Percentiles rank a stretch among this genome's conserved stretches.
These are phyloP conservation scores for Dolichoris vasculosae DNA, from an alignment of 1,140 invertebrate species.

Conservation along the genomic window DNA sequence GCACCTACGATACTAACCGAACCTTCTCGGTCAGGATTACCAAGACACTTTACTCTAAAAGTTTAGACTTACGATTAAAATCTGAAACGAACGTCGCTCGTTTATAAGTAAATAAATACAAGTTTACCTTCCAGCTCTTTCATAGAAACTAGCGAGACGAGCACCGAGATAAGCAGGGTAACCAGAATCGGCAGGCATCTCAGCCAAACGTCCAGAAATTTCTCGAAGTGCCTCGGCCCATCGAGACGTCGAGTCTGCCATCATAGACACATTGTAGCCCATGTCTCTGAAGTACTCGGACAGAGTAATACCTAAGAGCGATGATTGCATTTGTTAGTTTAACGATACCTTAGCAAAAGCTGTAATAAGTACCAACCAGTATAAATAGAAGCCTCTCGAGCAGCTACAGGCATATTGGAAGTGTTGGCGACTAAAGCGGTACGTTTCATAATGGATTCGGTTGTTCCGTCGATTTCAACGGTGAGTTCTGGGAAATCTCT, in stretches of 20 bases:
- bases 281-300: conserved; percentile 99
- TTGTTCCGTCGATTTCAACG: conserved; percentile 96
- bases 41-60: conserved; percentile 94
- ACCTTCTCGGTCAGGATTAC: conserved; percentile 97
- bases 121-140: conserved; percentile 89
- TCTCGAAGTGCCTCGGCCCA: conserved; percentile 99
- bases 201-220: conserved; percentile 99
- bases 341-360: not conserved
- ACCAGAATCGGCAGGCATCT: conserved; percentile 99
- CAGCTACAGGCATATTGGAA: conserved; percentile 99
- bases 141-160: conserved; percentile 98
- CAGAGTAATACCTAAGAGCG: conserved; percentile 90
- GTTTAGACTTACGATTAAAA: conserved; percentile 25
- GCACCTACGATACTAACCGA: conserved; percentile 99
- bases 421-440: conserved; percentile 99
- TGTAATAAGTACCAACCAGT: conserved; percentile 79
- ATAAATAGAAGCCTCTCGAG: conserved; percentile 99
- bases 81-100: not conserved
- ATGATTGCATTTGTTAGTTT: not conserved
- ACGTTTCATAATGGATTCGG: conserved; percentile 99
- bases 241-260: conserved; percentile 99
- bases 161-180: conserved; percentile 99
- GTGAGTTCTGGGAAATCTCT: conserved; percentile 98
- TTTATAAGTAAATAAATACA: not conserved
- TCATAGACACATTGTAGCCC: conserved; percentile 99